These are phyloP conservation scores for Botrylloides violaceus DNA, from an alignment of 23 tunicate species.

Conservation along the genomic window DNA sequence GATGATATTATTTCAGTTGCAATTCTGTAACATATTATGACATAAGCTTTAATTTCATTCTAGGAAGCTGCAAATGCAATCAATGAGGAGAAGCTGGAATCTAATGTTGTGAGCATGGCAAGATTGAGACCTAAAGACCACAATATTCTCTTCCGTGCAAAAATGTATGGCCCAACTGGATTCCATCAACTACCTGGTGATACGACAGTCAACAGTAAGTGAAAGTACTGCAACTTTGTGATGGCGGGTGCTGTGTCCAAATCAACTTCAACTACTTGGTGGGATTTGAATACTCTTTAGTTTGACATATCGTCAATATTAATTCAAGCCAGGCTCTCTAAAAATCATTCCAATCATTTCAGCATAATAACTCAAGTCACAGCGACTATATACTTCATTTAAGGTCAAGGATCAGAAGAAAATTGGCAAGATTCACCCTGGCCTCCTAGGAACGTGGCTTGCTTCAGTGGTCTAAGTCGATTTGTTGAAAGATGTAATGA, in stretches of 20 bases:
- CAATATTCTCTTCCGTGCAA: slow-evolving; percentile 54
- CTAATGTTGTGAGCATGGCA: slow-evolving; percentile 68
- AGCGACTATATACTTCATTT: no score
- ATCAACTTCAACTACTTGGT: no score
- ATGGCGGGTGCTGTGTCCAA: no score
- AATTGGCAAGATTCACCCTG: slow-evolving; percentile 35
- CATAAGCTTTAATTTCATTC: not conserved
- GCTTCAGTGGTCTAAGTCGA: slow-evolving; percentile 66
- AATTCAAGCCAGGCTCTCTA: no score
- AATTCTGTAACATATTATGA: not conserved
- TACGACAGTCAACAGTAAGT: slow-evolving; percentile 11
- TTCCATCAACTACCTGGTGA: slow-evolving; percentile 51
- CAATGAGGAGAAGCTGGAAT: slow-evolving; percentile 58
- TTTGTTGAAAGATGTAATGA: slow-evolving; percentile 94
- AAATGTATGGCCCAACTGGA: slow-evolving; percentile 85
- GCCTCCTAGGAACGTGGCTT: slow-evolving; percentile 63
- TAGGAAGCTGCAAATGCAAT: slow-evolving; percentile 77
- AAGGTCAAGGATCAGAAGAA: slow-evolving; percentile 33
- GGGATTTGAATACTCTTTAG: no score
- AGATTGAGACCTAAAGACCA: slow-evolving; percentile 77
- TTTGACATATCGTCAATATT: not conserved
- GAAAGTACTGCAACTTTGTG: no score
- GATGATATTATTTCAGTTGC: not conserved
- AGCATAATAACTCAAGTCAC: no score
- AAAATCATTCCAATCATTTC: no score